A percentile compares a stretch with the other conserved stretches of the same genome.
phyloP scores from a whole-genome alignment of 1,140 invertebrate genomes.

The Procambarus virginalis region DNA sequence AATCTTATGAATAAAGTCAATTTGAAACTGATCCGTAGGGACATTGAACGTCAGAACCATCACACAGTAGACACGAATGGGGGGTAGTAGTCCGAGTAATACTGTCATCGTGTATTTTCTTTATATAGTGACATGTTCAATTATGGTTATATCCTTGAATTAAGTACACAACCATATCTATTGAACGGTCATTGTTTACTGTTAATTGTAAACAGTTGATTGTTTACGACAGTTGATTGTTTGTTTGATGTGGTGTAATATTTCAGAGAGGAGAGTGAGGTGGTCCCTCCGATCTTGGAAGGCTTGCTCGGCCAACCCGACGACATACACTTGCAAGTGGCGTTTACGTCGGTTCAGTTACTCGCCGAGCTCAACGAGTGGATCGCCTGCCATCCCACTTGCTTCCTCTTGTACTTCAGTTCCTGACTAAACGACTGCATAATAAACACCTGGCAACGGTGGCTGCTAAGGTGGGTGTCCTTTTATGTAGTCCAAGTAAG shows the following conservation, averaged over 20 bases:
- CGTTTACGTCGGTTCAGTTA: slow-evolving; percentile 90
- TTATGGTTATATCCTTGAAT: no score
- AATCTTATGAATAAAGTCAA: no score
- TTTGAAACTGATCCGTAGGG: no score
- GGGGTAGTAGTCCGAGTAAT: no score
- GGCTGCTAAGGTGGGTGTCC: slow-evolving; percentile 63
- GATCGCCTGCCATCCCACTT: slow-evolving; percentile 88
- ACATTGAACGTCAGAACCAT: no score
- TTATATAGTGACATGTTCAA: no score
- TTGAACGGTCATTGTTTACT: no score
- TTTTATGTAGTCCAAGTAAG: not conserved
- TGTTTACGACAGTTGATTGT: no score
- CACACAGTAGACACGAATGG: no score
- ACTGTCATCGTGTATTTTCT: no score
- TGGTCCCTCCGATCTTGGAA: slow-evolving; percentile 94
- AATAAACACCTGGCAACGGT: slow-evolving; percentile 65
- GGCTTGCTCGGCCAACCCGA: slow-evolving; percentile 90
- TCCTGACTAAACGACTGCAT: slow-evolving; percentile 67
- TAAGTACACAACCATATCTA: no score
- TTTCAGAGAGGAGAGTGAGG: slow-evolving; percentile 85
- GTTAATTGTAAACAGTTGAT: no score
- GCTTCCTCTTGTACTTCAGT: slow-evolving; percentile 78
- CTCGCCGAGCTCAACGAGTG: slow-evolving; percentile 96
- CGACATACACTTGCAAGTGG: slow-evolving; percentile 89
- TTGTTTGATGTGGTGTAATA: not conserved